Conservation (phyloP, 2,113 vertebrate genomes). For the Cololabis saira region DNA sequence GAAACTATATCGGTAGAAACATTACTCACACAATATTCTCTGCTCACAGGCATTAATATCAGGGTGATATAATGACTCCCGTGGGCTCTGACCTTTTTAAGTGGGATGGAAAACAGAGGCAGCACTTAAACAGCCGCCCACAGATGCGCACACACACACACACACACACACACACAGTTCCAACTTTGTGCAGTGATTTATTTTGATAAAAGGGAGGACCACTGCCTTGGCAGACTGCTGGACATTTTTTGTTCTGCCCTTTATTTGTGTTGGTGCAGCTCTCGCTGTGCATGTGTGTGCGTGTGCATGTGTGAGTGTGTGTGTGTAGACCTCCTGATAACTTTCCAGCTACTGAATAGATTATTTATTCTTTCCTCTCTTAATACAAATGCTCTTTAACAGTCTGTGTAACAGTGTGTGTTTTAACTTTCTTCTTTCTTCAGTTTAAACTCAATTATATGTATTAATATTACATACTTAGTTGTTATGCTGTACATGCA, state of each 20-base stretch:
- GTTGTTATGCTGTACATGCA: neutral
- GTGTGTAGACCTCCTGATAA: slow-evolving; percentile 43
- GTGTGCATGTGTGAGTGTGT: slow-evolving; percentile 32
- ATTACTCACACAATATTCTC: slow-evolving; percentile 22
- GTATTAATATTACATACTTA: slow-evolving; percentile 4
- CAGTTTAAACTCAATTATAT: slow-evolving; percentile 16
- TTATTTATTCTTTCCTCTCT: slow-evolving; percentile 68
- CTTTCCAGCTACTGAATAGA: slow-evolving; percentile 69
- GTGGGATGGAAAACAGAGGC: slow-evolving; percentile 80
- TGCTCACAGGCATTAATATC: slow-evolving; percentile 61
- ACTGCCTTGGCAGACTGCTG: slow-evolving; percentile 62
- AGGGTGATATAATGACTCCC: slow-evolving; percentile 69
- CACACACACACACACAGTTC: slow-evolving; percentile 21
- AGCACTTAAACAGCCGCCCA: slow-evolving; percentile 54
- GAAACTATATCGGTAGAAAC: slow-evolving; percentile 37
- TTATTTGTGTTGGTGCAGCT: slow-evolving; percentile 62
- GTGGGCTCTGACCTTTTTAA: slow-evolving; percentile 74
- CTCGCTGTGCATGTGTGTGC: slow-evolving; percentile 19
- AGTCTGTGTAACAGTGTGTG: slow-evolving; percentile 10
- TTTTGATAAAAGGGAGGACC: slow-evolving; percentile 77
- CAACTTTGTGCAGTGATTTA: slow-evolving; percentile 50
- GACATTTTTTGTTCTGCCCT: slow-evolving; percentile 53
- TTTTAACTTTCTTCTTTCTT: slow-evolving; percentile 12
- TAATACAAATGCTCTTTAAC: slow-evolving; percentile 47
- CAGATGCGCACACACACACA: slow-evolving; percentile 11